Evolutionary conservation across 2,888 invertebrate species (phyloP), one percentile per base, ranked within the genome.

Genomic region (Platycheirus albimanus): DNA sequence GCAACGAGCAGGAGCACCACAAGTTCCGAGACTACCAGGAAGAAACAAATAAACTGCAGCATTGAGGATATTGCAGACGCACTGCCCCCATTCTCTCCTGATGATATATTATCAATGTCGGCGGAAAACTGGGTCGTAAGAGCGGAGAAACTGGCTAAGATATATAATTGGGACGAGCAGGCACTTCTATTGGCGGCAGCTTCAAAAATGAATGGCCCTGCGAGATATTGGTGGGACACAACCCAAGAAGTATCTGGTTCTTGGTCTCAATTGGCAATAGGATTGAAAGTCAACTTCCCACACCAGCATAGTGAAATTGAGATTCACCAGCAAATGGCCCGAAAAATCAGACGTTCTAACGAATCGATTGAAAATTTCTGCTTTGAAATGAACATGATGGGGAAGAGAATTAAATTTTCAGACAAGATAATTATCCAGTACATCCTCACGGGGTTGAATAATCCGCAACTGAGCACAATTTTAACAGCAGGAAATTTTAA

Each of bases 221-320:
- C n/a, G n/a, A n/a, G n/a, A n/a, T n/a, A n/a, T n/a, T n/a, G 24
- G 54, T 69, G 45, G 67, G 54, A 54, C 24, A 69, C 56, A 15
- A 20, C 43, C 5, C 45, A 54, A 56, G 54, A 56, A 30, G 10
- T 36, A 45, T 13, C 69, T 20, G 33, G 45, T 2, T 54, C 41
- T 19, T 67, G 67, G 54, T 24, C 38, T 17, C 51, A 66, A 38
- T 28, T 66, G 4, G 54, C 67, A n/a, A 13, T 24, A 15, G 30
- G 45, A 11, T 13, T 69, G 1, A 45, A 54, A 10, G 24, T 33
- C 15, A 66, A 51, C 28, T 66, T 36, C 1, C 36, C 33, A 15
- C n/a, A 56, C 17, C 30, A 64, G 36, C 13, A n/a, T 28, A 52
- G 38, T 30, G 66, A 52, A 24, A 43, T 66, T 11, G 51, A 64